Conservation (phyloP, 2,888 invertebrate species). For the Thalpophila matura region DNA sequence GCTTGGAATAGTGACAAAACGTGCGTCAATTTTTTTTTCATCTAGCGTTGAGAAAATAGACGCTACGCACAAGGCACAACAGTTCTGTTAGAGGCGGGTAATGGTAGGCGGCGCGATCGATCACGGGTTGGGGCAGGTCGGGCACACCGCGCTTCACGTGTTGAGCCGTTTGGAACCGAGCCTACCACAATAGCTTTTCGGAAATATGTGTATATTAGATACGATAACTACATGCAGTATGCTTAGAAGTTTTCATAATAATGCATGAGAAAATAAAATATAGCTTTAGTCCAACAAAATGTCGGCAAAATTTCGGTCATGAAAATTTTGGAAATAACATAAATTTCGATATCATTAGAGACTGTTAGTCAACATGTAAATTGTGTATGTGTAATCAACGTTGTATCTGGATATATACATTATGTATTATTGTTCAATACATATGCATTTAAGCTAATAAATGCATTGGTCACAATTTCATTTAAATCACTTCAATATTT, state of each 20-base stretch:
- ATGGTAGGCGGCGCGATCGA: conserved; percentile 83
- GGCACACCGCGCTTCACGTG: conserved; percentile 69
- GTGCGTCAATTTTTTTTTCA: conserved; percentile 20
- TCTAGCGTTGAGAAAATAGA: conserved; percentile 63
- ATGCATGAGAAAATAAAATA: conserved; percentile 11
- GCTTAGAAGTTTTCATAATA: neutral
- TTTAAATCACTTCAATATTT: conserved; percentile 16
- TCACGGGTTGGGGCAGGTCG: conserved; percentile 87
- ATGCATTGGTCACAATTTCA: conserved; percentile 21
- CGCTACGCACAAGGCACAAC: conserved; percentile 74
- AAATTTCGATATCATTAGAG: neutral
- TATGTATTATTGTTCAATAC: conserved; percentile 13
- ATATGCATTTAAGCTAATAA: conserved; percentile 18
- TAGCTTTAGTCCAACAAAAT: conserved; percentile 11
- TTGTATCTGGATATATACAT: neutral
- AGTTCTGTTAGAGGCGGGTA: conserved; percentile 70
- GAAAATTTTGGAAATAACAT: neutral
- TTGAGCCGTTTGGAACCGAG: conserved; percentile 40
- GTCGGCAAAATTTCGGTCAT: conserved; percentile 4
- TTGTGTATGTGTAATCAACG: neutral
- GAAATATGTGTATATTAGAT: neutral
- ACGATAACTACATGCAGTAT: conserved; percentile 5
- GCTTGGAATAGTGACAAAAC: conserved; percentile 7
- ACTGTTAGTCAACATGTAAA: neutral
- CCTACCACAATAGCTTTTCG: conserved; percentile 24